These are phyloP conservation scores for Drosophila repleta DNA, from an alignment of 1,140 invertebrate genomes.

Conservation along the genomic window DNA sequence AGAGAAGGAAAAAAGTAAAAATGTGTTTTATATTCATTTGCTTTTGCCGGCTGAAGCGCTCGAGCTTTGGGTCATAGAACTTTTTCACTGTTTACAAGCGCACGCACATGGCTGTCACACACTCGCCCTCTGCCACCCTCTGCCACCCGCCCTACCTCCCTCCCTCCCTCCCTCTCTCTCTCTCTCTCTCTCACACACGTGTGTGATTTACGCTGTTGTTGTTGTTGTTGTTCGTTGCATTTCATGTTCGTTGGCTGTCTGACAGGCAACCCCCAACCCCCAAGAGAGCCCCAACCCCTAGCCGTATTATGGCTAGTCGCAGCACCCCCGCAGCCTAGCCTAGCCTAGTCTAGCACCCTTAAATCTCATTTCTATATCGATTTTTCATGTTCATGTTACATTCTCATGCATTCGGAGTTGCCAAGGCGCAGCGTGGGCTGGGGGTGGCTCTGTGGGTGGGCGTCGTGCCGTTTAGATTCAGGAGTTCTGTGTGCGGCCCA, in stretches of 20 bases:
- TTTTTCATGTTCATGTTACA: conserved; percentile 75
- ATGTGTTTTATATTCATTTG: conserved; percentile 81
- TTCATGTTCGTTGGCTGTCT: conserved; percentile 38
- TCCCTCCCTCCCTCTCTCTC: conserved; percentile 20
- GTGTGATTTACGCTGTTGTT: conserved; percentile 69
- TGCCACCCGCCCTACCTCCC: conserved; percentile 49
- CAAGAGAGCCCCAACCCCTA: neutral
- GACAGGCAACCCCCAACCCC: conserved; percentile 17
- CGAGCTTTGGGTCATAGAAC: conserved; percentile 82
- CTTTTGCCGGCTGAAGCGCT: conserved; percentile 33
- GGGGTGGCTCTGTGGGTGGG: neutral
- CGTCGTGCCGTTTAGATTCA: neutral
- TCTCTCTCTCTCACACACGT: conserved; percentile 39
- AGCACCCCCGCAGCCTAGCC: neutral
- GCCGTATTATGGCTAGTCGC: conserved; percentile 32
- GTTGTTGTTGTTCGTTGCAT: conserved; percentile 43
- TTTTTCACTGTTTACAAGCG: conserved; percentile 73
- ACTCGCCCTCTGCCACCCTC: conserved; percentile 1
- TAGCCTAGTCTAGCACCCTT: conserved; percentile 67
- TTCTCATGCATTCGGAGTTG: conserved; percentile 49
- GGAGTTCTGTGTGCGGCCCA: conserved; percentile 30
- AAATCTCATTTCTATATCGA: conserved; percentile 81
- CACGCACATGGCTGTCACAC: conserved; percentile 39
- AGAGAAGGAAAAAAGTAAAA: conserved; percentile 7
- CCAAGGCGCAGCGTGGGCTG: too few species aligned